Conservation (phyloP, 2,888 invertebrate species). For the Amphipyra berbera region DNA sequence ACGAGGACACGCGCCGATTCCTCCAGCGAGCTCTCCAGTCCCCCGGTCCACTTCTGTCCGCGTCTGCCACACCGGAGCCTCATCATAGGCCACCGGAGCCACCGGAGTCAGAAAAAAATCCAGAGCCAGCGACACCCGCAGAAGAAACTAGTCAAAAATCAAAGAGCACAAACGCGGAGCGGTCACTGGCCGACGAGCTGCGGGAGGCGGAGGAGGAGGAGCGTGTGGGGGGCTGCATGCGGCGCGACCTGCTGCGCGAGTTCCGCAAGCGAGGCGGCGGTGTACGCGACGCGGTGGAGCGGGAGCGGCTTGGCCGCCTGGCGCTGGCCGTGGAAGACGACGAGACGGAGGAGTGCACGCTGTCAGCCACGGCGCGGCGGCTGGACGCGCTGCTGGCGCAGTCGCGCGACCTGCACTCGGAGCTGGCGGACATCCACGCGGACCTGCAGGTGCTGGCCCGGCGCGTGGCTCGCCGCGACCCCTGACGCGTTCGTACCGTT, state of each 20-base stretch:
- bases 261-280: slow-evolving; percentile 69
- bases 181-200: slow-evolving; percentile 83
- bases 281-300: slow-evolving; percentile 75
- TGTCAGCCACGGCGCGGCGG: slow-evolving; percentile 79
- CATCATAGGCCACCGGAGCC: slow-evolving; percentile 38
- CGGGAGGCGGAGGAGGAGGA: slow-evolving; percentile 81
- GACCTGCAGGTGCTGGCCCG: slow-evolving; percentile 89
- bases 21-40: slow-evolving; percentile 80
- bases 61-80: slow-evolving; percentile 68
- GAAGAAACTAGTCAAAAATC: slow-evolving; percentile 49
- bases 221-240: slow-evolving; percentile 60
- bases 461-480: slow-evolving; percentile 80
- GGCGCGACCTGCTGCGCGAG: slow-evolving; percentile 69
- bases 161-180: slow-evolving; percentile 58
- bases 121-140: slow-evolving; percentile 23
- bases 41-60: slow-evolving; percentile 73
- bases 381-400: slow-evolving; percentile 84
- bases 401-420: slow-evolving; percentile 82
- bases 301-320: slow-evolving; percentile 81
- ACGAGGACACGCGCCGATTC: slow-evolving; percentile 83
- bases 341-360: slow-evolving; percentile 72
- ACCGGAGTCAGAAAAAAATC: slow-evolving; percentile 18
- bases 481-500: slow-evolving; percentile 85
- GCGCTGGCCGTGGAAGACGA: slow-evolving; percentile 86
- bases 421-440: slow-evolving; percentile 85